A percentile compares a stretch with the other conserved stretches of the same genome.
phyloP scores from a whole-genome alignment of 35 echinoderm and acorn worm species.

The Holothuria glaberrima region DNA sequence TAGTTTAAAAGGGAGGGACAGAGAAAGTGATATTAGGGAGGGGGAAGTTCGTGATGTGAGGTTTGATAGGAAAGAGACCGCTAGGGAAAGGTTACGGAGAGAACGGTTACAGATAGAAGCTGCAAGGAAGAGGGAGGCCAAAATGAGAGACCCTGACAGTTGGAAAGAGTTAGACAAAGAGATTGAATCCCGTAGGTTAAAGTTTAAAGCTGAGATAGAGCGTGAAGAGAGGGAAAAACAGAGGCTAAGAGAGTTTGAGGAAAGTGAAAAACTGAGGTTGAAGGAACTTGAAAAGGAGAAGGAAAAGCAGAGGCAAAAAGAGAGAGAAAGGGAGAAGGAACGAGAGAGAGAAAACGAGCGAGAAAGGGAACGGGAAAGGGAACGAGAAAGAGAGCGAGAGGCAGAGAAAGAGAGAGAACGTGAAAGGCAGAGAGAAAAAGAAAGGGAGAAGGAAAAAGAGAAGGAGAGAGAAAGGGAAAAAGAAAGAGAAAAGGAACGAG shows the following conservation, averaged over 20 bases:
- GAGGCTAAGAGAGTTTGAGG: constrained; percentile 4
- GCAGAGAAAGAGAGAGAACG: not conserved
- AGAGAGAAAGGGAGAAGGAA: constrained; percentile 18
- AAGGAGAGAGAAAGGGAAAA: constrained; percentile 4
- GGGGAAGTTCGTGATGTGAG: constrained; percentile 10
- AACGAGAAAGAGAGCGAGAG: constrained; percentile 18
- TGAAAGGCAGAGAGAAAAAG: not conserved
- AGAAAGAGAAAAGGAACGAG: constrained; percentile 8
- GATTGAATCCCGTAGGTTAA: constrained; percentile 42
- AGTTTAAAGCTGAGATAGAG: constrained; percentile 49
- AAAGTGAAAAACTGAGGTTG: constrained; percentile 22
- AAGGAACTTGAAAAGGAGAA: constrained; percentile 36
- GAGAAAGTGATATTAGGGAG: not conserved
- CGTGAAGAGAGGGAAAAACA: constrained; percentile 42
- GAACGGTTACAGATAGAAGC: constrained; percentile 46
- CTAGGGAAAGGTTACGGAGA: constrained; percentile 9
- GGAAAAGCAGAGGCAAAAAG: constrained; percentile 24
- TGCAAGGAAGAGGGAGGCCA: constrained; percentile 25
- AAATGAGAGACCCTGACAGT: constrained; percentile 24
- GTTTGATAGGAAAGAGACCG: constrained; percentile 33
- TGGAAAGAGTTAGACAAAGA: constrained; percentile 46
- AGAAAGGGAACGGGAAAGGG: constrained; percentile 1
- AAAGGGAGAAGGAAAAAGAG: constrained; percentile 6
- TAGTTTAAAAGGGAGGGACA: too few relatives aligned
- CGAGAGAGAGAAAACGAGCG: constrained; percentile 21